These are phyloP conservation scores for Rhipidura dahli DNA, from an alignment of 2,113 vertebrate genomes.

Conservation along the genomic window DNA sequence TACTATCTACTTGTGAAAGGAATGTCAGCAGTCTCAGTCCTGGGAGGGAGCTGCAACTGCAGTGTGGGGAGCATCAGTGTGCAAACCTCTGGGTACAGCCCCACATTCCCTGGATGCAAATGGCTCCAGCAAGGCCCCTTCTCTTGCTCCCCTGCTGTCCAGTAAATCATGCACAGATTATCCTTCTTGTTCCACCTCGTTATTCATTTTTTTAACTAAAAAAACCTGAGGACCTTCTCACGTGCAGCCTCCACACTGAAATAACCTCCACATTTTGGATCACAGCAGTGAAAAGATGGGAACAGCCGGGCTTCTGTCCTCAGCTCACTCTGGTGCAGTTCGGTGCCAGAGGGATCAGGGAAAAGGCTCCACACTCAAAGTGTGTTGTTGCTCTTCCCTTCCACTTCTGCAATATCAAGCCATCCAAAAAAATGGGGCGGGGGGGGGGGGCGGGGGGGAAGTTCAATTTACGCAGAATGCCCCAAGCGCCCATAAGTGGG, in stretches of 20 bases:
- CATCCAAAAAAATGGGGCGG: neutral
- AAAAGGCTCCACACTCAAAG: constrained; percentile 15
- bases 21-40: rapidly evolving
- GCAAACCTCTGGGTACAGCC: neutral
- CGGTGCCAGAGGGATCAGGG: constrained; percentile 15
- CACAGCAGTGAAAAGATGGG: constrained; percentile 41
- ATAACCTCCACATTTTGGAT: neutral
- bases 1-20: neutral
- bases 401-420: constrained; percentile 32
- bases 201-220: neutral
- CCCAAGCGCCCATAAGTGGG: neutral
- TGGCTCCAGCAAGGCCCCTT: neutral
- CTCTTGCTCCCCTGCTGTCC: neutral
- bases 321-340: constrained; percentile 55
- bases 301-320: constrained; percentile 22
- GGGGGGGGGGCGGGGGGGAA: rapidly evolving
- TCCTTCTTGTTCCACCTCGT: rapidly evolving
- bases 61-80: neutral
- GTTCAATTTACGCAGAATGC: constrained; percentile 53
- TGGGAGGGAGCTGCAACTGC: neutral
- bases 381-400: constrained; percentile 48
- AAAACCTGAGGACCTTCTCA: neutral
- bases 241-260: neutral
- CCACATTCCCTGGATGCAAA: neutral
- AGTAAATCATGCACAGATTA: neutral